Base-by-base conservation (phyloP, 35 echinoderm and acorn worm species). In the Eucidaris tribuloides region DNA sequence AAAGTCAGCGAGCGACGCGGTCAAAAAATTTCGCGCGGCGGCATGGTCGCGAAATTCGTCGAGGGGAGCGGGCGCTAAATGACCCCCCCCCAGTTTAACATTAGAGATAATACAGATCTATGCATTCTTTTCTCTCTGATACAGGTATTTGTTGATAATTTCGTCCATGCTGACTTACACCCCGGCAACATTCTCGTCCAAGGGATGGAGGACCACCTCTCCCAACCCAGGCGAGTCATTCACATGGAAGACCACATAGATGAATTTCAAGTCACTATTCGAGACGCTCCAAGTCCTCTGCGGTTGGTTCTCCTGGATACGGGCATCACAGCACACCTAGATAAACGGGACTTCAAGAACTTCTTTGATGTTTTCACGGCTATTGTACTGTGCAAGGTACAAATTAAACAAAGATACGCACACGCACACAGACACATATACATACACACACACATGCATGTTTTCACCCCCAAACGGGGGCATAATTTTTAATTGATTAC, bases 171-270 rank as follows among this genome's bases (percentile, higher is more conserved):
- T 9, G 95, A 98, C 62, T 86, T 98, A 20, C 95, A 98, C 35
- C 95, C 95, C 6, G 95, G 95, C 24, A 98, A 98, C 61, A 98
- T 98, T 20, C 86, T 98, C 9, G 95, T 98, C 24, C 95, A 98
- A 50, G 87, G 81, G 45, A 33, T 61, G 30, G 49, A 48, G 25
- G 29, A 79, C 5, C 22, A n/a, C 24, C 23, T 83, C 58, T 20
- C n/a, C 35, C 79, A 37, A 42, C 37, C 48, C 34, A 79, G 58
- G 3, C 62, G 80, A 38, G 83, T 37, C 18, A 35, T 89, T 11
- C 61, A 71, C 30, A 41, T 89, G 18, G 46, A 57, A 37, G 87
- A 89, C 41, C 46, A 83, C 17, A 74, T 64, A 59, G 80, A 83
- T 35, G 81, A 81, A 36, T 81, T 89, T 20, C 59, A 83, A 7